phyloP scores from a whole-genome alignment of 2,888 invertebrate species.

The Cremastinae sp. region DNA sequence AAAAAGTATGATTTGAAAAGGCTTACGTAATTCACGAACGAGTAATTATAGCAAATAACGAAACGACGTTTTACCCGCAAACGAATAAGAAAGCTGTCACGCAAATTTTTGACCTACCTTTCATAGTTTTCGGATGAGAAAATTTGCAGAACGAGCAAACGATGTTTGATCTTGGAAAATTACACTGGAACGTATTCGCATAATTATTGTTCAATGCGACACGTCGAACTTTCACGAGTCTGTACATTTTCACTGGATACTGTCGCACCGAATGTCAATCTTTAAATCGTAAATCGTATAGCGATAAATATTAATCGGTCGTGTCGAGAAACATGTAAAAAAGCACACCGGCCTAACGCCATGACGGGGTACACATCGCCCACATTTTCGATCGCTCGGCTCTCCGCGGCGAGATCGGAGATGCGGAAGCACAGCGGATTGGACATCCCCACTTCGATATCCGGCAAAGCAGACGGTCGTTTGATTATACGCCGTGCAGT shows the following conservation, averaged over 20 bases:
- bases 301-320: not conserved
- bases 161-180: conserved; percentile 58
- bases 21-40: conserved; percentile 50
- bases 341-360: conserved; percentile 17
- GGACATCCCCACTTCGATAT: not conserved
- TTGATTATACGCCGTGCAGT: conserved; percentile 22
- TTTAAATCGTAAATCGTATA: not conserved
- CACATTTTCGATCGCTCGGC: not conserved
- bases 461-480: conserved; percentile 7
- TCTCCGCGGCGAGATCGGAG: not conserved
- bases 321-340: not conserved
- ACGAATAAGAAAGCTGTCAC: conserved; percentile 36
- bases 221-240: conserved; percentile 62
- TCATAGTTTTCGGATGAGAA: conserved; percentile 64
- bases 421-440: conserved; percentile 26
- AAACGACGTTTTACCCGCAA: conserved; percentile 7
- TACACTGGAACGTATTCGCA: conserved; percentile 54
- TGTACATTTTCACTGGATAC: conserved; percentile 66
- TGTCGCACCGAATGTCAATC: not conserved
- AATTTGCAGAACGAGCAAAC: conserved; percentile 71
- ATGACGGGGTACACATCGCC: conserved; percentile 18
- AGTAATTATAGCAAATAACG: conserved; percentile 13
- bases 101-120: conserved; percentile 65
- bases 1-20: conserved; percentile 6
- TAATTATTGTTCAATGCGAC: conserved; percentile 59